Base-by-base conservation (phyloP, 2,888 invertebrate genomes). In the Cyaniris semiargus region DNA sequence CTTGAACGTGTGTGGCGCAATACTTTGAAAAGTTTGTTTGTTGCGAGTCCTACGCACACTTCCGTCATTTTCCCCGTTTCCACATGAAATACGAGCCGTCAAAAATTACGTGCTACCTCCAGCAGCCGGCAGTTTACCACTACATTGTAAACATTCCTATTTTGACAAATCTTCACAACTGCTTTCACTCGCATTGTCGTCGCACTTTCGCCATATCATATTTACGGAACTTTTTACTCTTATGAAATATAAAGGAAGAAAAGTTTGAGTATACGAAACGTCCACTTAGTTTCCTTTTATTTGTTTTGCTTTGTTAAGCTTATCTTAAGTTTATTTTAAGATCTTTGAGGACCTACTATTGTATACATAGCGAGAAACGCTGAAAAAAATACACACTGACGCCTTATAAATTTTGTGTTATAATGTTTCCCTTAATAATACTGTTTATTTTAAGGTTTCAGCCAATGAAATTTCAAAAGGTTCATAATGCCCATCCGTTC, bases 171-270 rank as follows among this genome's bases (percentile, higher is more conserved):
- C 84, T 82, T 81, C 81, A 82, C 81, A 79, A 76, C 75, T 82
- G 86, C 90, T 91, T 91, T 90, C 91, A 87, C 91, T 85, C 80
- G 81, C 83, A 88, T 89, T 89, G 88, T 90, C 86, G 85, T 83
- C 80, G 79, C 85, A 86, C 89, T 90, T 89, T 90, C 90, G 87
- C 89, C 82, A 79, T 80, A 84, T 83, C 53, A 48, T 83, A 80
- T 83, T 82, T 82, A 78, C 81, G 88, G 85, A 83, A 82, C 81
- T 86, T 86, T 83, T 81, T 78, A 83, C 82, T 82, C 81, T 82
- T 77, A 58, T 56, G 58, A 74, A 58, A 31, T 48, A 38, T 27
- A 77, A 77, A 31, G 58, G 72, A 77, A 44, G 56, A 76, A 56
- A 44, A 58, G 58, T 76, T 44, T 70, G 21, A 53, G 70, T 76